These are phyloP conservation scores for Chalcosyrphus nemorum DNA, from an alignment of 2,888 invertebrate genomes.

Conservation along the genomic window DNA sequence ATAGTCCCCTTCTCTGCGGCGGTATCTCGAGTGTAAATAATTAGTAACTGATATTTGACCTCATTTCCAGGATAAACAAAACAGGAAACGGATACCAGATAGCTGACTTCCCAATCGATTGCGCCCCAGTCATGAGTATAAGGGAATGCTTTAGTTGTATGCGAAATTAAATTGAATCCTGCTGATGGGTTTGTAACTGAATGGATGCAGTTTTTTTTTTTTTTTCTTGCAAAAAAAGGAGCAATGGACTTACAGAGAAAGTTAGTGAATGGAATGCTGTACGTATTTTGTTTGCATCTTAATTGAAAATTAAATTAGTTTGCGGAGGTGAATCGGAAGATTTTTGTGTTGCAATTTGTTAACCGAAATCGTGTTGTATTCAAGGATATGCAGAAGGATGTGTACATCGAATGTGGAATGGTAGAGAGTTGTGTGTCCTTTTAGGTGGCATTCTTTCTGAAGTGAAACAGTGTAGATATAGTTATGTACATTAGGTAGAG, in stretches of 20 bases:
- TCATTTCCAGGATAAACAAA: conserved; percentile 45
- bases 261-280: neutral
- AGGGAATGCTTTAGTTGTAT: neutral
- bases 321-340: neutral
- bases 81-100: conserved; percentile 39
- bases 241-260: neutral
- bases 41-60: conserved; percentile 68
- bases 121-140: neutral
- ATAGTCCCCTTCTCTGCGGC: neutral
- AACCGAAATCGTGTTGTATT: neutral
- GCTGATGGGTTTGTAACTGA: conserved; percentile 7
- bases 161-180: conserved; percentile 33
- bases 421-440: no score
- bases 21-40: conserved; percentile 50
- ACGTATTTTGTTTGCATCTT: conserved; percentile 11
- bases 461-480: no score
- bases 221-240: conserved; percentile 17
- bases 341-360: neutral
- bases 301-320: conserved; percentile 60
- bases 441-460: no score
- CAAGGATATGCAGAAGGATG: neutral
- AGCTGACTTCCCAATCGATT: conserved; percentile 17
- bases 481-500: no score
- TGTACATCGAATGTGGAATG: neutral
- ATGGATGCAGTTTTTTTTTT: conserved; percentile 2